Base-by-base conservation (phyloP, 2,113 vertebrate genomes). In the Phrynosoma blainvillii region DNA sequence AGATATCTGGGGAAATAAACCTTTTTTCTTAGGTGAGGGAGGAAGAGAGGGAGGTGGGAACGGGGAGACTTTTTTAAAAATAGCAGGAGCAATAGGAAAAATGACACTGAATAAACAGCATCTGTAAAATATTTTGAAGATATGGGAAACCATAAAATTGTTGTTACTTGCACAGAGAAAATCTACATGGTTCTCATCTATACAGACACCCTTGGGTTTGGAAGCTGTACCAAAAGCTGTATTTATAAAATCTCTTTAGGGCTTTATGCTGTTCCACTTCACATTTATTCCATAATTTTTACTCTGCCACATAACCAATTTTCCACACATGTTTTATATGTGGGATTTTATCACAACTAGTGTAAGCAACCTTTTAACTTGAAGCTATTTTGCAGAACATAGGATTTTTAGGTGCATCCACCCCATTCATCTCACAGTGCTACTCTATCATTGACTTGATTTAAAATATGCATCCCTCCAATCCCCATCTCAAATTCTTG, bases 331-430 rank as follows among this genome's bases (percentile, higher is more conserved):
- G 77, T 62, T 88, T 82, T 85, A 5, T 85, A 83, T 20, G 82
- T 5, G 0, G 83, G 59, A 78, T 59, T 92, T 93, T 90, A 85
- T 91, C 89, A 42, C 68, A 80, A 85, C 62, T 87, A 1, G 84
- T 93, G 75, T 74, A 88, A 88, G 54, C 85, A 84, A 93, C 90
- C 13, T 85, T 91, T 62, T 93, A 84, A 89, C 89, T 93, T 91
- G n/a, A 77, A 79, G 30, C 65, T 91, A 0, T 91, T 92, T 66
- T 91, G 54, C 25, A 54, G n/a, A 82, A 40, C 36, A 59, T 85
- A 27, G 27, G 62, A 25, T 83, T 90, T 71, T 23, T 84, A 30
- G 59, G 1, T 52, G 2, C 0, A 84, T 87, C 84, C 25, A 59
- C 80, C 40, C 3, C 84, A 59, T 81, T 84, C 12, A 74, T 83